These are phyloP conservation scores for Polyommatus iphigenia DNA, from an alignment of 2,888 invertebrate species.

Conservation along the genomic window DNA sequence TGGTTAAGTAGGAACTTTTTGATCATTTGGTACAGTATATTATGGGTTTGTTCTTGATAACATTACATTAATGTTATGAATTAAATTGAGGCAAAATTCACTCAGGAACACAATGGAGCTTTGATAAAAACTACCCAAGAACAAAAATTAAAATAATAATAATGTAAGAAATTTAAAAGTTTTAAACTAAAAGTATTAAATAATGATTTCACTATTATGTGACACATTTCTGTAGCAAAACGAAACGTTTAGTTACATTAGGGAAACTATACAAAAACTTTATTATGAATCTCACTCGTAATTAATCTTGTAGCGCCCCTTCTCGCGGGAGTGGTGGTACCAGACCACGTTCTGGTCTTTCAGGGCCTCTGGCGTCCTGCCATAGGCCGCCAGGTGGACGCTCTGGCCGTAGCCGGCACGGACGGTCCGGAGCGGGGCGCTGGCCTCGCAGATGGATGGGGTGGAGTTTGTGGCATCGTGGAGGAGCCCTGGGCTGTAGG, in stretches of 20 bases:
- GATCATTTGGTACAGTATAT: background rate
- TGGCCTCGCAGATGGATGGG: conserved; percentile 79
- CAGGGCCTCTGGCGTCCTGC: conserved; percentile 72
- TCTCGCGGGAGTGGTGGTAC: conserved; percentile 78
- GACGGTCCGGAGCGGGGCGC: conserved; percentile 77
- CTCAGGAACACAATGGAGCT: background rate
- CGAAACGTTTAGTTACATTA: background rate
- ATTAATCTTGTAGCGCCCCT: conserved; percentile 76
- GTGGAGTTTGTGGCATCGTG: conserved; percentile 82
- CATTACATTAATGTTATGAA: too few relatives aligned
- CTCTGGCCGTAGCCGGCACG: conserved; percentile 83
- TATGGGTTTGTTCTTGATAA: too few relatives aligned
- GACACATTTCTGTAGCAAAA: conserved; percentile 3
- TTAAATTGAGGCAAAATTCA: too few relatives aligned
- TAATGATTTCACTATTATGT: background rate
- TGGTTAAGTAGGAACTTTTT: background rate
- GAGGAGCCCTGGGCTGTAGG: conserved; percentile 78
- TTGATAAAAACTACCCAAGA: background rate
- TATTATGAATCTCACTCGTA: conserved; percentile 69
- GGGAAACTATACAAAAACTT: conserved; percentile 23
- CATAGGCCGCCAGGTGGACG: conserved; percentile 80
- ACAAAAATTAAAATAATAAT: too few relatives aligned
- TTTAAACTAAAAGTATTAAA: too few relatives aligned
- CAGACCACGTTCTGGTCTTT: conserved; percentile 72
- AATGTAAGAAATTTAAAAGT: too few relatives aligned